Conservation (phyloP, 2,888 invertebrate species). For the Cephus nigrinus region DNA sequence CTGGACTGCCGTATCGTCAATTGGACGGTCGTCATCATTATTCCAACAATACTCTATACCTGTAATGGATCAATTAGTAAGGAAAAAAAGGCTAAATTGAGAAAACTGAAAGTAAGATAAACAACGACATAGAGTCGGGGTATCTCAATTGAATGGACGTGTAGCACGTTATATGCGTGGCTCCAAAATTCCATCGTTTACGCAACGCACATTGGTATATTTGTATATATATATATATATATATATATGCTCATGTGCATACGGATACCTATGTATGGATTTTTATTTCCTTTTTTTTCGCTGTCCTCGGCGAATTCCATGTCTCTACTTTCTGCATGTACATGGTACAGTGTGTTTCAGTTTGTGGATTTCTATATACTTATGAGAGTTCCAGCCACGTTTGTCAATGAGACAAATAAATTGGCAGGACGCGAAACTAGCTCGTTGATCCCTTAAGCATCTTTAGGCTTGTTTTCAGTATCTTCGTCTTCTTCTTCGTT, state of each 20-base stretch:
- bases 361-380: background rate
- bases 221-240: background rate
- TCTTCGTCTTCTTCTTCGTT: background rate
- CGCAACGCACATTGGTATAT: background rate
- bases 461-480: background rate
- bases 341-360: background rate
- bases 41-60: conserved; percentile 43
- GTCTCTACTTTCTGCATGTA: background rate
- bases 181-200: background rate
- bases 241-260: background rate
- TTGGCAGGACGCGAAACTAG: background rate
- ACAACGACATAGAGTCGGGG: background rate
- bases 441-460: background rate
- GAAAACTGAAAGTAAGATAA: background rate
- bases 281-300: background rate
- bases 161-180: background rate
- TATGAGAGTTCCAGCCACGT: background rate
- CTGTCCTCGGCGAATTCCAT: background rate
- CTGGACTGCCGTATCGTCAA: conserved; percentile 15
- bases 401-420: background rate
- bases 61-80: conserved; percentile 5
- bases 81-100: background rate
- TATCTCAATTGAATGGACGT: background rate
- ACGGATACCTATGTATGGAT: background rate
- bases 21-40: conserved; percentile 25